phyloP scores from a whole-genome alignment of 2,888 invertebrate genomes.

The Ophonus ardosiacus region DNA sequence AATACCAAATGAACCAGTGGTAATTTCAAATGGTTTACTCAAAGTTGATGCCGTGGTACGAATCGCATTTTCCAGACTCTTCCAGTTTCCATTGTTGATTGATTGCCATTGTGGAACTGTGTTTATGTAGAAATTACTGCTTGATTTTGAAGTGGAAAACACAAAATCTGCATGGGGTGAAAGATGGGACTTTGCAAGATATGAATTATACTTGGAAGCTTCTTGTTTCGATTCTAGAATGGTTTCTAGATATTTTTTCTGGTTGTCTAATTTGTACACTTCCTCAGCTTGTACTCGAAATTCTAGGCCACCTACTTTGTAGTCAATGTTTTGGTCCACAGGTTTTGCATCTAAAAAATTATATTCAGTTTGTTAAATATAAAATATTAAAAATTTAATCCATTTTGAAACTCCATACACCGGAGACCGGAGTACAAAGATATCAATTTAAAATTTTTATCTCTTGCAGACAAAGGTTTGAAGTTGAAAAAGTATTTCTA shows the following conservation, averaged over 20 bases:
- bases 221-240: conserved; percentile 67
- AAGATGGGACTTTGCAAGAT: conserved; percentile 74
- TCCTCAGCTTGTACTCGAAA: conserved; percentile 65
- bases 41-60: conserved; percentile 70
- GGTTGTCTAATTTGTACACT: conserved; percentile 67
- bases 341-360: conserved; percentile 37
- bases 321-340: conserved; percentile 21
- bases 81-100: conserved; percentile 75
- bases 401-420: no score
- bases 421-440: no score
- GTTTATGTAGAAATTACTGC: conserved; percentile 75
- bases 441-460: no score
- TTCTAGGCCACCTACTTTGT: conserved; percentile 46
- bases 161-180: conserved; percentile 75
- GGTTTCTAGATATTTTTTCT: conserved; percentile 68
- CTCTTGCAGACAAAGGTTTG: no score
- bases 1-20: conserved; percentile 73
- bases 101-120: conserved; percentile 75
- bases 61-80: conserved; percentile 72
- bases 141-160: conserved; percentile 72
- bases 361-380: neutral
- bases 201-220: conserved; percentile 68
- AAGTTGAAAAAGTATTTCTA: no score
- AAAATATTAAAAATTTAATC: no score
- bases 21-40: conserved; percentile 70